A percentile compares a stretch with the other conserved stretches of the same genome.
Conservation (phyloP, 2,113 vertebrate genomes). For the Urocolius indicus region DNA sequence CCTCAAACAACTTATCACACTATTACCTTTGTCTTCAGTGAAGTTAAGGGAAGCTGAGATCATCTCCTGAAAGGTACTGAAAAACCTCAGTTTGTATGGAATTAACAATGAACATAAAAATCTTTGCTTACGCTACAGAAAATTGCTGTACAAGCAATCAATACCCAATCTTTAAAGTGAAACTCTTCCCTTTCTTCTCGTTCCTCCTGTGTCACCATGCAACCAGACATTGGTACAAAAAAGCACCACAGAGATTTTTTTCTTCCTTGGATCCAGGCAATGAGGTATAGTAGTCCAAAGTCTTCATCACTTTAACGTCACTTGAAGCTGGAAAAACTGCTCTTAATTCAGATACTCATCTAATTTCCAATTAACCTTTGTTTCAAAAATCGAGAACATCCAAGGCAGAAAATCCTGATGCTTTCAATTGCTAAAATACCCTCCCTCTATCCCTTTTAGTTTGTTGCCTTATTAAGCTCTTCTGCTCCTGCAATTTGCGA, state of each 20-base stretch:
- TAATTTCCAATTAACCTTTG: background rate
- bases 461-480: background rate
- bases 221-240: background rate
- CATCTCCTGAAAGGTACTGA: background rate
- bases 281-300: background rate
- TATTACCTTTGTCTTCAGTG: background rate
- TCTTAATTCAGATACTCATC: background rate
- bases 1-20: background rate
- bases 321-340: background rate
- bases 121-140: background rate
- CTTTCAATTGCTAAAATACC: background rate
- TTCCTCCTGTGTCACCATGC: background rate
- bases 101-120: background rate
- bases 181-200: background rate
- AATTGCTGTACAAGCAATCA: background rate
- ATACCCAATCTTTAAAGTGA: background rate
- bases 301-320: background rate
- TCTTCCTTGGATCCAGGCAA: background rate
- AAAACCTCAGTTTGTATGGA: background rate
- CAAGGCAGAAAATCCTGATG: background rate
- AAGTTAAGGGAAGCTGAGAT: background rate
- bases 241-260: background rate
- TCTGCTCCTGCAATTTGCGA: background rate
- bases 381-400: background rate
- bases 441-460: background rate